Conservation (phyloP, 2,113 vertebrate species). For the Neodon shergylaensis region DNA sequence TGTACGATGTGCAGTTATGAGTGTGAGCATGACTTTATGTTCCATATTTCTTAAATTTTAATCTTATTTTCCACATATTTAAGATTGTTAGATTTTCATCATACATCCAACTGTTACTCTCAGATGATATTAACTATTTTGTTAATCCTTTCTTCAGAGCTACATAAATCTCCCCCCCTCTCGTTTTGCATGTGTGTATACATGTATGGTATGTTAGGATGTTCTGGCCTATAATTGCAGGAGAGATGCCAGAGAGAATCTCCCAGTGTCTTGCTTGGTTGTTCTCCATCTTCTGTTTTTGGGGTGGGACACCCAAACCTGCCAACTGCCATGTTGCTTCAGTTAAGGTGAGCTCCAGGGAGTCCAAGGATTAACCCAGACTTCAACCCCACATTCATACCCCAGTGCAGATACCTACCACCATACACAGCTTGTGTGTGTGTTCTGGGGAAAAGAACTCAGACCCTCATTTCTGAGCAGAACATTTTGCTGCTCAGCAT, state of each 20-base stretch:
- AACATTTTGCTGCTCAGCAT: not conserved
- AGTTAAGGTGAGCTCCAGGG: not conserved
- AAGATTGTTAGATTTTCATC: not conserved
- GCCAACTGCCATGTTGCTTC: not conserved
- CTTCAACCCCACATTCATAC: not conserved
- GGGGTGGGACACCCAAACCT: not conserved
- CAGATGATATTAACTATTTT: not conserved
- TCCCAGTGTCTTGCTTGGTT: not conserved
- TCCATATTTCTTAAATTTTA: not conserved
- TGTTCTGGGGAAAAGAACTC: not conserved
- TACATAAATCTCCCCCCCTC: not conserved
- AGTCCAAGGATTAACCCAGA: too few species aligned
- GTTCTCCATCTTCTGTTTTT: rapidly evolving
- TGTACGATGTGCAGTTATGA: not conserved
- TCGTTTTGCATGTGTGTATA: not conserved
- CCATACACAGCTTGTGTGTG: not conserved
- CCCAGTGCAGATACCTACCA: too few species aligned
- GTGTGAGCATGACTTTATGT: not conserved
- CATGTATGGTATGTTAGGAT: not conserved
- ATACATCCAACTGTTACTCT: not conserved
- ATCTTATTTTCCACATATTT: not conserved
- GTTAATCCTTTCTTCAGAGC: not conserved
- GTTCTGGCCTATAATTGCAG: rapidly evolving
- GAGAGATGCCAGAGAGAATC: not conserved
- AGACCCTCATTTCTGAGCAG: not conserved